phyloP scores from a whole-genome alignment of 2,113 vertebrate species.

The Passerina amoena region DNA sequence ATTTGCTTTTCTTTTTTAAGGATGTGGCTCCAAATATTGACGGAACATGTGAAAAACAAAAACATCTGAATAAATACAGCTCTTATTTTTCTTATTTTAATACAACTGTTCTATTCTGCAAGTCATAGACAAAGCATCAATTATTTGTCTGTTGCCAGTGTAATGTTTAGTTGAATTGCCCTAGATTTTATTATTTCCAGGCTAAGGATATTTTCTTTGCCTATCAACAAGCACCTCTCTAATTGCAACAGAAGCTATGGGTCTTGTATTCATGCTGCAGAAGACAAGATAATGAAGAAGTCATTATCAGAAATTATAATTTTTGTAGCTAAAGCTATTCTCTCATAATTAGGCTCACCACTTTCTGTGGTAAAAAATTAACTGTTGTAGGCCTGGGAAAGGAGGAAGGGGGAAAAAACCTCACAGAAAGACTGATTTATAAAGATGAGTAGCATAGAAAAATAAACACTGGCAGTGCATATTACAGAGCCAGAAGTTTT shows the following conservation, averaged over 20 bases:
- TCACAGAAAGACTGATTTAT: neutral
- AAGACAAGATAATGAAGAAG: neutral
- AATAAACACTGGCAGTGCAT: neutral
- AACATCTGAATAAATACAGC: neutral
- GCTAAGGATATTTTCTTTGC: neutral
- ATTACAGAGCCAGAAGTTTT: neutral
- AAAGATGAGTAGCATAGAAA: neutral
- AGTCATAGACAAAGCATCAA: neutral
- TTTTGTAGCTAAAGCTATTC: neutral
- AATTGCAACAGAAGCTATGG: neutral
- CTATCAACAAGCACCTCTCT: neutral
- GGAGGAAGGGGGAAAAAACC: neutral
- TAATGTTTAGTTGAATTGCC: neutral
- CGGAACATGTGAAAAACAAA: neutral
- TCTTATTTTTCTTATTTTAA: conserved; percentile 1
- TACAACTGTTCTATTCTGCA: neutral
- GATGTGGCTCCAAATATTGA: neutral
- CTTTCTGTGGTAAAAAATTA: neutral
- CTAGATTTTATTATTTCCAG: neutral
- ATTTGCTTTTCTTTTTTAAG: neutral
- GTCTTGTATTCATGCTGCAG: neutral
- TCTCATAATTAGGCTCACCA: neutral
- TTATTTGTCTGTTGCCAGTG: neutral
- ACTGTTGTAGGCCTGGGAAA: neutral
- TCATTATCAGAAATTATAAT: neutral